phyloP scores from a whole-genome alignment of 2,113 vertebrate genomes.

The Hydrolagus affinis region DNA sequence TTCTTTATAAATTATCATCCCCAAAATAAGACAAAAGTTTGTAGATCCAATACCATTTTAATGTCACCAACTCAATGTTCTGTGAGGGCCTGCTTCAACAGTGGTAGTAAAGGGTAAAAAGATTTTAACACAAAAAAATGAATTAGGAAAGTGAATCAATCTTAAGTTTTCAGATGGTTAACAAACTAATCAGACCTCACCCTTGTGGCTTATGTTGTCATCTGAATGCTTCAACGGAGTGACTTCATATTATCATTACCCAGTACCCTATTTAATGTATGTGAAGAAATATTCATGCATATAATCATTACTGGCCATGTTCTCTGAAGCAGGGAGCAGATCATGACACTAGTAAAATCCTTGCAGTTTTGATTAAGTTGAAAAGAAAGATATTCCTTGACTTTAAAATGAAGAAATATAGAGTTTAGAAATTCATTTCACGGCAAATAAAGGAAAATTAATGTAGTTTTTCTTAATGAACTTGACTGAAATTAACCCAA shows the following conservation, averaged over 20 bases:
- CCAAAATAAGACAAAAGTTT: neutral
- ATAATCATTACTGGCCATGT: too few species aligned
- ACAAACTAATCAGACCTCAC: neutral
- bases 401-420: too few species aligned
- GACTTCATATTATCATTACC: neutral
- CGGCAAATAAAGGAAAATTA: too few species aligned
- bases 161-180: neutral
- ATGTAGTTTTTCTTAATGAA: too few species aligned
- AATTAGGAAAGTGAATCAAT: neutral
- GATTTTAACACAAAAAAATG: neutral
- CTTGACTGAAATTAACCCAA: too few species aligned
- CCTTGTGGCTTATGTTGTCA: neutral
- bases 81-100: neutral
- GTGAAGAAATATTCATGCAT: too few species aligned
- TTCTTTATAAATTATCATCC: neutral
- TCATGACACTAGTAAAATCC: too few species aligned
- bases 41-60: neutral
- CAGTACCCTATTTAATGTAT: neutral
- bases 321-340: too few species aligned
- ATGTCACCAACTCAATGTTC: too few species aligned
- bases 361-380: too few species aligned
- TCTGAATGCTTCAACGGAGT: neutral
- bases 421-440: too few species aligned
- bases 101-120: neutral
- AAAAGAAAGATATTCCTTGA: too few species aligned